Evolutionary conservation across 2,888 invertebrate species (phyloP).

Genomic region (Himalopsyche japonica): DNA sequence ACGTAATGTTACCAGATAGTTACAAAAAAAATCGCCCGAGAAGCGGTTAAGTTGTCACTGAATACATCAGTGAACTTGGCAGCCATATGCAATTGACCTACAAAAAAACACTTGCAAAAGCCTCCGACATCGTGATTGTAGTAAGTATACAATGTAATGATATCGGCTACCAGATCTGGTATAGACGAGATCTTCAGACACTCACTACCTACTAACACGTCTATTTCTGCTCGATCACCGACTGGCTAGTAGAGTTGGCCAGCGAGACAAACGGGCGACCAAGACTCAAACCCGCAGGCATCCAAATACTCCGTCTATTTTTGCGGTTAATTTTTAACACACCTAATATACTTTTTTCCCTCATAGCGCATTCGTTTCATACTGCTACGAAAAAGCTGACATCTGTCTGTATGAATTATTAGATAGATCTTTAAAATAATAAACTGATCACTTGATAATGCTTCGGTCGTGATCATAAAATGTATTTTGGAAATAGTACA

Average conservation of each 20-base stretch:
- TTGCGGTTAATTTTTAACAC: not conserved
- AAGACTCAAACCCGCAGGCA: not conserved
- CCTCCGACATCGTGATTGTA: not conserved
- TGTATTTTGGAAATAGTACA: no score
- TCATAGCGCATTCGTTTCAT: no score
- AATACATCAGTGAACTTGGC: not conserved
- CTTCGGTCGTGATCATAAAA: no score
- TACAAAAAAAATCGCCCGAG: no score
- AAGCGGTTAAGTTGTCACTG: not conserved
- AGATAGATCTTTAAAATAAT: no score
- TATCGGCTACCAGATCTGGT: not conserved
- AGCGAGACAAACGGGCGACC: conserved; percentile 5
- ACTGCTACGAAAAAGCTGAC: no score
- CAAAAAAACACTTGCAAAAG: not conserved
- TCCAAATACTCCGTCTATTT: not conserved
- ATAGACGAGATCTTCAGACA: not conserved
- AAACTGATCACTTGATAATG: no score
- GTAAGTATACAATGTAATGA: not conserved
- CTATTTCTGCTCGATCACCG: not conserved
- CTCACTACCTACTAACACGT: not conserved
- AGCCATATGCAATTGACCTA: not conserved
- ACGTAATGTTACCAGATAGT: no score
- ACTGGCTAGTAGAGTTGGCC: not conserved
- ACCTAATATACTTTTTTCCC: no score
- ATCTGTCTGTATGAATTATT: no score